Conservation (phyloP, 2,113 vertebrate genomes). For the Lucifuga dentata region DNA sequence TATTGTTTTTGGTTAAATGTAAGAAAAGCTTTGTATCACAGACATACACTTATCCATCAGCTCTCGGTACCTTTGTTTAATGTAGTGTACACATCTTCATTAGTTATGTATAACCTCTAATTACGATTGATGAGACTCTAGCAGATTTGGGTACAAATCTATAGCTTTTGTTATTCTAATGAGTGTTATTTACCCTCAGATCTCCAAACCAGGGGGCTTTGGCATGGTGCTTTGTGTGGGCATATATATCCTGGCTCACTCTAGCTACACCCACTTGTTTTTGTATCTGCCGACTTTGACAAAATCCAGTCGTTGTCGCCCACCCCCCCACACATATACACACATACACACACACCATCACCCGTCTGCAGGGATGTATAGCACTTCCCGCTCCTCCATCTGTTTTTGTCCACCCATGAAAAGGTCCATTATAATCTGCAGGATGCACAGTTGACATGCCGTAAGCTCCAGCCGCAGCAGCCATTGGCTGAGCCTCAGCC, state of each 20-base stretch:
- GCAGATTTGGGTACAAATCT: slow-evolving; percentile 83
- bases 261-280: slow-evolving; percentile 80
- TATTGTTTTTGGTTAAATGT: slow-evolving; percentile 38
- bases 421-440: slow-evolving; percentile 81
- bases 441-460: slow-evolving; percentile 73
- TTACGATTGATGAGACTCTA: slow-evolving; percentile 82
- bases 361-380: slow-evolving; percentile 80
- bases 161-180: slow-evolving; percentile 86
- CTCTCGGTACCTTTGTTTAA: slow-evolving; percentile 69
- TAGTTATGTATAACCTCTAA: slow-evolving; percentile 84
- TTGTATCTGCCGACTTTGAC: slow-evolving; percentile 73
- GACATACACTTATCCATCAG: slow-evolving; percentile 54
- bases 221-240: slow-evolving; percentile 72
- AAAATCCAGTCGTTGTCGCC: slow-evolving; percentile 61
- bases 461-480: slow-evolving; percentile 34
- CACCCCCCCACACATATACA: too few species aligned
- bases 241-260: slow-evolving; percentile 63
- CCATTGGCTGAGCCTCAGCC: slow-evolving; percentile 35
- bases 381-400: slow-evolving; percentile 82
- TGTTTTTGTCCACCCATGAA: slow-evolving; percentile 82
- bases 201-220: slow-evolving; percentile 77
- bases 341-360: slow-evolving; percentile 57
- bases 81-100: slow-evolving; percentile 79
- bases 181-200: slow-evolving; percentile 82
- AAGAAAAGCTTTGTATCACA: slow-evolving; percentile 26